Base-by-base conservation (phyloP, 1,140 invertebrate species). In the Trachymyrmex cornetzi region DNA sequence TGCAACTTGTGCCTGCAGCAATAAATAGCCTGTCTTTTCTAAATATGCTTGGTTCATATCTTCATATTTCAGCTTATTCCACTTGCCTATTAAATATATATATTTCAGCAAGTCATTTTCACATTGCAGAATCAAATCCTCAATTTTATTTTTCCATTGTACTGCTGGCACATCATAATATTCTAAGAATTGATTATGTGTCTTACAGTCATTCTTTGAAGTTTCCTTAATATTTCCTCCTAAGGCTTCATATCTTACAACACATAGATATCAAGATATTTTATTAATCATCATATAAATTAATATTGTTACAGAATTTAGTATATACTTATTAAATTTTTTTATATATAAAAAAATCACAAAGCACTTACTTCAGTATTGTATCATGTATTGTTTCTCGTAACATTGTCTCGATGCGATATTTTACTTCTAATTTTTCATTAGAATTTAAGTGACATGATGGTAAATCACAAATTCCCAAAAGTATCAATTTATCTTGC, bases 81-180 rank as follows among this genome's bases (percentile, higher is more conserved):
- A 94, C 44, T 90, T 86, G 4, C 87, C 72, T 2, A 94, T 71
- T 24, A 93, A 55, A 57, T 89, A 87, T 12, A 12, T 44, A 44
- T 75, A 90, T 44, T 91, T 88, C 4, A 86, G 0, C 24, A 93
- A 77, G 67, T 93, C 88, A 50, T 48, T 82, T 75, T 92, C 81
- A 69, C 91, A 93, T 30, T 92, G 89, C 14, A 61, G n/a, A 67
- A 86, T 93, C 3, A 93, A 63, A 86, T 94, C 91, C n/a, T 93
- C 90, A 14, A 92, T 91, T 86, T 93, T 93, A 74, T 92, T 89
- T 61, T 92, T 92, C 93, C 94, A 94, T 55, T 91, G 81, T 12
- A 91, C n/a, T 77, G 87, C 55, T 66, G 91, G 79, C 6, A 88
- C 55, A 16, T 92, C 91, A 22, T 75, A 27, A 59, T 63, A 81